A percentile compares a stretch with the other conserved stretches of the same genome.
These are phyloP conservation scores for Eunapius fragilis DNA, from an alignment of 37 sponge, comb jelly and placozoan species.

Conservation along the genomic window DNA sequence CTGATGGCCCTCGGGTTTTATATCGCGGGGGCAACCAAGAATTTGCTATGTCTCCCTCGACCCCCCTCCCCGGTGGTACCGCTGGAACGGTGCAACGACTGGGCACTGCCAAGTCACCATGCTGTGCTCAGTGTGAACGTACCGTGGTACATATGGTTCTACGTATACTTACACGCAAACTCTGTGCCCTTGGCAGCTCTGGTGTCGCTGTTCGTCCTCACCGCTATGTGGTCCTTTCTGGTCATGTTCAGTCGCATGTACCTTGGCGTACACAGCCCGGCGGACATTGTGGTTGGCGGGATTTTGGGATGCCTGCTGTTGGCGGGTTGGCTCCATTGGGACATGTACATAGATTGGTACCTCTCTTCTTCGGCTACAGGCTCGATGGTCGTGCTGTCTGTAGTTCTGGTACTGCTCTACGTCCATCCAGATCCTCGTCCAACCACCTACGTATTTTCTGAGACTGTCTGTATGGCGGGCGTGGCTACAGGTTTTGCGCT, in stretches of 20 bases:
- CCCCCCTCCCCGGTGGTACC: slow-evolving; percentile 67
- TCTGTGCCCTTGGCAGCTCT: not conserved
- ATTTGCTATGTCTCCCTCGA: slow-evolving; percentile 55
- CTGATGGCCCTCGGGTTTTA: slow-evolving; percentile 60
- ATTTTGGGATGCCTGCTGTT: slow-evolving; percentile 56
- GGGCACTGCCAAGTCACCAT: slow-evolving; percentile 70
- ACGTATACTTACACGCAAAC: not conserved
- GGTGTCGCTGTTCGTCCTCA: slow-evolving; percentile 10
- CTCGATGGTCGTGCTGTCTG: slow-evolving; percentile 6
- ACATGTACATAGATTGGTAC: slow-evolving; percentile 2
- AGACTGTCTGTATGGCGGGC: slow-evolving; percentile 60
- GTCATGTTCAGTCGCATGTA: slow-evolving; percentile 75
- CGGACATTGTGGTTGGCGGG: slow-evolving; percentile 61
- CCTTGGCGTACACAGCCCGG: slow-evolving; percentile 77
- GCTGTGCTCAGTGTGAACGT: slow-evolving; percentile 50
- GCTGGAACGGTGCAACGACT: slow-evolving; percentile 51
- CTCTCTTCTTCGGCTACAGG: not conserved
- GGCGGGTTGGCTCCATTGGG: slow-evolving; percentile 46
- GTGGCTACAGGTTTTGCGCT: slow-evolving; percentile 38
- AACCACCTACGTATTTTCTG: slow-evolving; percentile 39
- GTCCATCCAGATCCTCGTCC: slow-evolving; percentile 62
- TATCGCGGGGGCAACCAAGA: slow-evolving; percentile 51
- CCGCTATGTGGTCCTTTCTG: slow-evolving; percentile 53
- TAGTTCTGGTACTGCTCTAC: slow-evolving; percentile 21
- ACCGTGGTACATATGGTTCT: slow-evolving; percentile 75